Base-by-base conservation (phyloP, 2,113 vertebrate genomes). In the Labeo catla region DNA sequence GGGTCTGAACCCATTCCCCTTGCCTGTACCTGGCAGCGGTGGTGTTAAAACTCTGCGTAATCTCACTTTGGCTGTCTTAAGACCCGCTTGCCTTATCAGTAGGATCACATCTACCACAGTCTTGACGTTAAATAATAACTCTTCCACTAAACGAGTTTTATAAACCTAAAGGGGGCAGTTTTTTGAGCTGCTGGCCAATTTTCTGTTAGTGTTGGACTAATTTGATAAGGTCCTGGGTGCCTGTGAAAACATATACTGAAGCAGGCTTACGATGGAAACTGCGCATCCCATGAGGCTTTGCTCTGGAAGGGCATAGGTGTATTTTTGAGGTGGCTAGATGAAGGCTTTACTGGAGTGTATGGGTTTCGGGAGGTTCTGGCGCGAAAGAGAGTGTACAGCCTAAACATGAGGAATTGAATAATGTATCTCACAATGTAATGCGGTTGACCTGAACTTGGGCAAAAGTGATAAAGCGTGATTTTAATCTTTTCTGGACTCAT, bases 251-350 rank as follows among this genome's bases (percentile, higher is more conserved):
- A 52, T 73, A 66, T 79, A 86, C 85, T 90, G 86, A 91, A 93
- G 85, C 47, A 73, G 86, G 89, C 79, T 72, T 88, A 89, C 74
- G 36, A 88, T 11, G 86, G 91, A 93, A 93, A 94, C 93, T 92
- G 91, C 89, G 91, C 90, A 87, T 94, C 93, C 94, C 93, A 92
- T 84, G 91, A 86, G 91, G 89, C 91, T 79, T 88, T 21, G 88
- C 85, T 89, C 91, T 92, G 91, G 90, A 92, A 87, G 88, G 81
- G 72, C 87, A 86, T 16, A 70, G 50, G 39, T 73, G 19, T 50
- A 63, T 50, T 65, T 76, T 86, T 79, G 3, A 81, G 77, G 77
- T 19, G 77, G 77, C 16, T 72, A 4, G 3, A 54, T 34, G 74
- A 52, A 8, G 0, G 82, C 77, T 88, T 86, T 15, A 50, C 61